Evolutionary conservation across 2,888 invertebrate species (phyloP).

Genomic region (Rhopalosiphum nymphaeae): DNA sequence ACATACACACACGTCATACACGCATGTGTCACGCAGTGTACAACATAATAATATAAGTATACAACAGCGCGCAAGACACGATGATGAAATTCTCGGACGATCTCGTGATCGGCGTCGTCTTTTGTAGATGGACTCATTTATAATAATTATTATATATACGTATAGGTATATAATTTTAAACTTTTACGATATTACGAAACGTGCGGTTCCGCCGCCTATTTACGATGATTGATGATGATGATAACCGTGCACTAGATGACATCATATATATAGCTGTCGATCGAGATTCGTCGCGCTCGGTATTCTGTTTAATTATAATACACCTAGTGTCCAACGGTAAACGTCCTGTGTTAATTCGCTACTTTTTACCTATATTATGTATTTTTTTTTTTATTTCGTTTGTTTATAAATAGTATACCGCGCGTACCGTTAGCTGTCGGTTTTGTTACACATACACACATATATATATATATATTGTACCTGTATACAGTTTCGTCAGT

Average conservation of each 20-base stretch:
- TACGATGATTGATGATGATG: slow-evolving; percentile 5
- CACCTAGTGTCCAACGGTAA: slow-evolving; percentile 50
- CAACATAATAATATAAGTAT: background rate
- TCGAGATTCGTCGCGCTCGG: background rate
- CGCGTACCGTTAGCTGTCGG: background rate
- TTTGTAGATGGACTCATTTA: background rate
- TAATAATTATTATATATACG: background rate
- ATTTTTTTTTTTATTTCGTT: background rate
- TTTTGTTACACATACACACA: background rate
- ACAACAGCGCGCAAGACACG: background rate
- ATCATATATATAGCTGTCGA: background rate
- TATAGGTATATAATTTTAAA: background rate
- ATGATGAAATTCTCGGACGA: background rate
- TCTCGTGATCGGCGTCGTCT: slow-evolving; percentile 7
- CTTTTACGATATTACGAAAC: slow-evolving; percentile 2
- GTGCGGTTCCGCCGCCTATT: slow-evolving; percentile 4
- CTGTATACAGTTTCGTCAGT: background rate
- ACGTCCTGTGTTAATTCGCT: slow-evolving; percentile 52
- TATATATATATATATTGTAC: background rate
- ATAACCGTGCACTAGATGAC: slow-evolving; percentile 13
- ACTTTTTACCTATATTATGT: background rate
- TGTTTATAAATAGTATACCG: background rate
- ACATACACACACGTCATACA: background rate
- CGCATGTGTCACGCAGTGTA: background rate
- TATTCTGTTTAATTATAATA: slow-evolving; percentile 12